Conservation (phyloP, 1,140 invertebrate species). For the Tetraneura akinire region DNA sequence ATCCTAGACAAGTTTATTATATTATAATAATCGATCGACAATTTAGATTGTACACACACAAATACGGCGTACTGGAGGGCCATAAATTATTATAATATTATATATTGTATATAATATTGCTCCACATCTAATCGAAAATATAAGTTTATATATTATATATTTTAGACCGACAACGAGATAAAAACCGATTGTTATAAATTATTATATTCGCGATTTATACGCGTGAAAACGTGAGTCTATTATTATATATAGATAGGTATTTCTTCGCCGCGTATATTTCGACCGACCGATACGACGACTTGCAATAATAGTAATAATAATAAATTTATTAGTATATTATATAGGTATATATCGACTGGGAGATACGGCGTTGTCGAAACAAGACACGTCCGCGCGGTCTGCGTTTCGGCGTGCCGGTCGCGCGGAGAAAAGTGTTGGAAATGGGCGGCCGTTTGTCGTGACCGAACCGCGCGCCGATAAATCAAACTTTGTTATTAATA, state of each 20-base stretch:
- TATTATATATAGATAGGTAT: background rate
- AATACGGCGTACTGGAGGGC: too few species aligned
- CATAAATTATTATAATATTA: too few species aligned
- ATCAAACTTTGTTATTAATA: conserved; percentile 44
- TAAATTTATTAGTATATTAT: too few species aligned
- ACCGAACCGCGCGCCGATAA: conserved; percentile 11
- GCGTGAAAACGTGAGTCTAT: background rate
- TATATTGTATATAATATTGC: background rate
- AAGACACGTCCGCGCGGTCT: conserved; percentile 1
- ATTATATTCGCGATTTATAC: background rate
- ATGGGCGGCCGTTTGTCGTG: conserved; percentile 44
- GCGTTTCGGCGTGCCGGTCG: background rate
- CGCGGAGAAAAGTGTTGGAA: conserved; percentile 43
- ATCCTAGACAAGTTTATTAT: too few species aligned
- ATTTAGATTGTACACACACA: background rate
- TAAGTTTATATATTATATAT: background rate
- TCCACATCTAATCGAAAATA: background rate
- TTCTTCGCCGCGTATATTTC: background rate
- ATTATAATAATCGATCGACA: background rate
- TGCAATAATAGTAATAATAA: background rate
- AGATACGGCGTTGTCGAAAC: conserved; percentile 19
- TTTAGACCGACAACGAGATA: background rate
- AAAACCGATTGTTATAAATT: background rate
- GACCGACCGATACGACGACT: background rate
- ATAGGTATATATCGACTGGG: background rate